Percentiles rank a stretch among this genome's conserved stretches.
Evolutionary conservation across 2,113 vertebrate species (phyloP).

Genomic region (Protomyctophum bolini): DNA sequence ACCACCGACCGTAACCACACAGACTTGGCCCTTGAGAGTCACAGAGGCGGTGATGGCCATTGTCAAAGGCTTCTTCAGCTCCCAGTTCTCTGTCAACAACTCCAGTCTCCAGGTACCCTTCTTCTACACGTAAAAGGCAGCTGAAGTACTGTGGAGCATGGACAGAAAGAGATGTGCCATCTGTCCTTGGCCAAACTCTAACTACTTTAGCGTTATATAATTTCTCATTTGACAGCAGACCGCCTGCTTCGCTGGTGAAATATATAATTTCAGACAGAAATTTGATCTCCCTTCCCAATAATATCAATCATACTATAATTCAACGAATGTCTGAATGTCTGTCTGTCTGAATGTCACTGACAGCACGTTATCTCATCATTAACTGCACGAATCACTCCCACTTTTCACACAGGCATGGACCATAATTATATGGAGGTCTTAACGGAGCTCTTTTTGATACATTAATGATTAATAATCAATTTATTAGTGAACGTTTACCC

Average conservation of each 20-base stretch:
- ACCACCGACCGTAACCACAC: conserved; percentile 91
- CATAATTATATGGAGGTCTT: too few relatives aligned
- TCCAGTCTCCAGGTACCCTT: conserved; percentile 91
- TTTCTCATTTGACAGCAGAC: conserved; percentile 23
- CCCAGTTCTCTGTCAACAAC: conserved; percentile 94
- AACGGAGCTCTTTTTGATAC: too few relatives aligned
- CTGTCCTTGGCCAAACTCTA: conserved; percentile 21
- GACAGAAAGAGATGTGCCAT: background rate
- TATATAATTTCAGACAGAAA: background rate
- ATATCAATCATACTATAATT: too few relatives aligned
- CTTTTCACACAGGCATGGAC: too few relatives aligned
- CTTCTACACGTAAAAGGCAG: conserved; percentile 6
- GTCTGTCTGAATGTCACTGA: too few relatives aligned
- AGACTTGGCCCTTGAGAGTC: conserved; percentile 87
- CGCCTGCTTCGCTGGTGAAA: background rate
- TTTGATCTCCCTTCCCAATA: background rate
- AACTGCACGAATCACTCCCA: too few relatives aligned
- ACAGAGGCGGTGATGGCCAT: conserved; percentile 93
- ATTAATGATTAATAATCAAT: too few relatives aligned
- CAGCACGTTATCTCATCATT: too few relatives aligned
- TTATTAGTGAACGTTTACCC: too few relatives aligned
- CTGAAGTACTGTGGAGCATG: conserved; percentile 1
- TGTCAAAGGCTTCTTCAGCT: conserved; percentile 95
- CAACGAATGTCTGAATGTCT: too few relatives aligned
- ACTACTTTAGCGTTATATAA: conserved; percentile 1